Evolutionary conservation across 2,113 vertebrate species (phyloP).

Genomic region (Lutjanus erythropterus): DNA sequence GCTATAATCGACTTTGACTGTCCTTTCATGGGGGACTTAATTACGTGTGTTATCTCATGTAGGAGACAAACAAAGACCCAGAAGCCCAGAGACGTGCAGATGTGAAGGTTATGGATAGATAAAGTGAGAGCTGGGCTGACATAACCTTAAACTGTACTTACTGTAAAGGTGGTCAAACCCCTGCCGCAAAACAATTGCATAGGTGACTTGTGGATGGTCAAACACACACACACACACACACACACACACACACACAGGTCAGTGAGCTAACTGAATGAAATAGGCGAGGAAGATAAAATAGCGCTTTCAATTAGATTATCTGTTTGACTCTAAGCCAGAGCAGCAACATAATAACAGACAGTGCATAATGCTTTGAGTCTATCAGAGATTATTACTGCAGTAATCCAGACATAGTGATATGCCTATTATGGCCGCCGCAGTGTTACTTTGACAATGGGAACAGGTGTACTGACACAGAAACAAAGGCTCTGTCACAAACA

Average conservation of each 20-base stretch:
- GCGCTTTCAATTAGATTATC: constrained; percentile 58
- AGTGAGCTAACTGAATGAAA: constrained; percentile 46
- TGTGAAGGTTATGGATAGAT: constrained; percentile 28
- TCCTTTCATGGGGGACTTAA: constrained; percentile 41
- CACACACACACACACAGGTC: constrained; percentile 4
- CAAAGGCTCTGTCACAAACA: constrained; percentile 1
- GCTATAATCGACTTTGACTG: constrained; percentile 30
- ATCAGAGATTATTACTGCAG: constrained; percentile 49
- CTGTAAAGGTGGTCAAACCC: constrained; percentile 32
- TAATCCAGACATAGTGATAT: constrained; percentile 53
- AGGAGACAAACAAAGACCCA: neutral
- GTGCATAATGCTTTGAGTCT: constrained; percentile 30
- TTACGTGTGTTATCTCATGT: constrained; percentile 19
- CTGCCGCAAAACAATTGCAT: constrained; percentile 22
- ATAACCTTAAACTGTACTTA: constrained; percentile 37
- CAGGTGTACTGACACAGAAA: constrained; percentile 24
- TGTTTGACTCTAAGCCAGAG: constrained; percentile 49
- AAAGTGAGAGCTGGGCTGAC: neutral
- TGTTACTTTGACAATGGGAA: constrained; percentile 28
- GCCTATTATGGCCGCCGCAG: constrained; percentile 21
- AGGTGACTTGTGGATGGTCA: constrained; percentile 3
- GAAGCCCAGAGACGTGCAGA: constrained; percentile 16
- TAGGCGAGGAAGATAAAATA: constrained; percentile 35
- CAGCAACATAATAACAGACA: constrained; percentile 52
- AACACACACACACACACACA: constrained; percentile 22